Conservation (phyloP, 2,113 vertebrate species). For the Passer domesticus region DNA sequence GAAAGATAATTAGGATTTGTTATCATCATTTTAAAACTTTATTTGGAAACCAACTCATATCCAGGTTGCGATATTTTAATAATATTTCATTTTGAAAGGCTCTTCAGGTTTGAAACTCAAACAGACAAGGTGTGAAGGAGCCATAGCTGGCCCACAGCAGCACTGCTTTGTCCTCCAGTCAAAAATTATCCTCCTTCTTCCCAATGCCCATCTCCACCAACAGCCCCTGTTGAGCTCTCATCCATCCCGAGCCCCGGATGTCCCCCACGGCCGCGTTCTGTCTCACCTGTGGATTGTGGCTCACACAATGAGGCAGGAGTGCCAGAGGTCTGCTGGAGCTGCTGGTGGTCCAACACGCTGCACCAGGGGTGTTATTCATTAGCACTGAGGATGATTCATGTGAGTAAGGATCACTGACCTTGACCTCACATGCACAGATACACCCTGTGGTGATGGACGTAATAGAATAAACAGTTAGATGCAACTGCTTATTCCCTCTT, state of each 20-base stretch:
- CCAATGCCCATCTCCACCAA: neutral
- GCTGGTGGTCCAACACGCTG: neutral
- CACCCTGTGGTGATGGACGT: slow-evolving; percentile 40
- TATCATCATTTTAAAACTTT: neutral
- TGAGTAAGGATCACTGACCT: slow-evolving; percentile 33
- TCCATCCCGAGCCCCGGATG: neutral
- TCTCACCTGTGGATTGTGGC: neutral
- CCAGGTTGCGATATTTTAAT: rapidly evolving
- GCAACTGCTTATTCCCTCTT: neutral
- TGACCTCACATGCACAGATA: slow-evolving; percentile 37
- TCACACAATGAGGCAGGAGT: neutral
- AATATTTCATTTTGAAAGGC: neutral
- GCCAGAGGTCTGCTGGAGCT: neutral
- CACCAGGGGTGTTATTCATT: slow-evolving; percentile 7
- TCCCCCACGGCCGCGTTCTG: rapidly evolving
- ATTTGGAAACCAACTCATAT: neutral
- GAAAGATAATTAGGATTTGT: neutral
- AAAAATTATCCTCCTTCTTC: neutral
- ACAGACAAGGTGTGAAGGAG: neutral
- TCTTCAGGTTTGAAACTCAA: neutral
- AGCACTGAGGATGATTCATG: slow-evolving; percentile 38
- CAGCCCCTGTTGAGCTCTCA: neutral
- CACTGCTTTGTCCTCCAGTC: neutral
- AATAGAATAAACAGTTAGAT: slow-evolving; percentile 42
- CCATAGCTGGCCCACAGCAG: neutral